A percentile compares a stretch with the other conserved stretches of the same genome.
These are phyloP conservation scores for Anolis apletophallus DNA, from an alignment of 2,797 vertebrate species.

Conservation along the genomic window DNA sequence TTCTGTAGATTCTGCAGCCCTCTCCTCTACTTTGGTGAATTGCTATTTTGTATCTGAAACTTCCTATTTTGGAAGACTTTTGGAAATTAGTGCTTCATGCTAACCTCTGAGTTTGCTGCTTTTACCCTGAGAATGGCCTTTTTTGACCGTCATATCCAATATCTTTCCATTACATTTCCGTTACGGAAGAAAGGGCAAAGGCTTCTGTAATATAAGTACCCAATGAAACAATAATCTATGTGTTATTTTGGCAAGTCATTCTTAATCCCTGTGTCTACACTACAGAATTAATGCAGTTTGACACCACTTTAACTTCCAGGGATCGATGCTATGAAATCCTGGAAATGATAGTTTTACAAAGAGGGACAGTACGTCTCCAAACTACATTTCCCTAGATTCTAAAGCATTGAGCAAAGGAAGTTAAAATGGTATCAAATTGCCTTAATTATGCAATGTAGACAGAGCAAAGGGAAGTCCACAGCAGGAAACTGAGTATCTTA, in stretches of 20 bases:
- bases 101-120: neutral
- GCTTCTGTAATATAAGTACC: neutral
- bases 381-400: too few species aligned
- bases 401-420: too few species aligned
- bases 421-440: too few species aligned
- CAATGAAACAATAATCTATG: neutral
- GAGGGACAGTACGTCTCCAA: too few species aligned
- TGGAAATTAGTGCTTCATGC: neutral
- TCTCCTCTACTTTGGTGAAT: neutral
- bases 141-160: neutral
- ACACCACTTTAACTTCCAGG: too few species aligned
- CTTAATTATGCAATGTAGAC: too few species aligned
- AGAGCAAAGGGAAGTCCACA: neutral
- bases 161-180: neutral
- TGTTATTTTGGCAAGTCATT: neutral
- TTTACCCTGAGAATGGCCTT: neutral
- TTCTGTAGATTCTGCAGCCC: neutral
- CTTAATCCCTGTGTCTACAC: neutral
- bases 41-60: neutral
- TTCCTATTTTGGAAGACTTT: neutral
- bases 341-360: too few species aligned
- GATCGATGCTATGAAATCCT: too few species aligned
- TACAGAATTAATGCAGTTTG: neutral
- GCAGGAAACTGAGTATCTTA: neutral
- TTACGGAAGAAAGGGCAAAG: neutral